A percentile compares a stretch with the other conserved stretches of the same genome.
Evolutionary conservation across 1,140 invertebrate species (phyloP).

Genomic region (Berghia stephanieae): DNA sequence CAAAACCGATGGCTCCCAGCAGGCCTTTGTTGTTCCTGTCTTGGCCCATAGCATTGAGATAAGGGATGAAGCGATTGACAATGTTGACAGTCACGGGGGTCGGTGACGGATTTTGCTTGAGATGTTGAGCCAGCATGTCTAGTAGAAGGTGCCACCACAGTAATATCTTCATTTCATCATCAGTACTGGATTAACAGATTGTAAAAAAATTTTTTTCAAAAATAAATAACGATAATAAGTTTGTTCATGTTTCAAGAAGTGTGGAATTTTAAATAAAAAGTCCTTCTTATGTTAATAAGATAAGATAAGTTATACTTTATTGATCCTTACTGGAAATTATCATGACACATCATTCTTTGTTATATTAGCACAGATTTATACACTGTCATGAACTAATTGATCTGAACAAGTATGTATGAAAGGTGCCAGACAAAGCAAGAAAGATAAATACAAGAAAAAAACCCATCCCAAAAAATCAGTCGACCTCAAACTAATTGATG

Average conservation of each 20-base stretch:
- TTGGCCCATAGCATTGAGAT: slow-evolving; percentile 70
- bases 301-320: background rate
- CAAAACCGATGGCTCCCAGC: slow-evolving; percentile 74
- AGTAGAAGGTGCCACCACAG: slow-evolving; percentile 73
- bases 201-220: background rate
- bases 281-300: background rate
- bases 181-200: slow-evolving; percentile 66
- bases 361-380: background rate
- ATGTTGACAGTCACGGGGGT: slow-evolving; percentile 66
- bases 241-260: background rate
- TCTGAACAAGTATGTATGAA: too few relatives aligned
- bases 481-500: too few relatives aligned
- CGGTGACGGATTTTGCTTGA: slow-evolving; percentile 62
- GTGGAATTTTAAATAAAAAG: background rate
- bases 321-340: background rate
- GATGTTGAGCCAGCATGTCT: slow-evolving; percentile 69
- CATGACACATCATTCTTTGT: background rate
- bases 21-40: slow-evolving; percentile 72
- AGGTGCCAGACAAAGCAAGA: too few relatives aligned
- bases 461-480: too few relatives aligned
- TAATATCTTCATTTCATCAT: slow-evolving; percentile 72
- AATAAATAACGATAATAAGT: background rate
- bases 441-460: too few relatives aligned
- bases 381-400: too few relatives aligned
- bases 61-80: slow-evolving; percentile 68